phyloP scores from a whole-genome alignment of 2,113 vertebrate genomes.

The Turnix velox region DNA sequence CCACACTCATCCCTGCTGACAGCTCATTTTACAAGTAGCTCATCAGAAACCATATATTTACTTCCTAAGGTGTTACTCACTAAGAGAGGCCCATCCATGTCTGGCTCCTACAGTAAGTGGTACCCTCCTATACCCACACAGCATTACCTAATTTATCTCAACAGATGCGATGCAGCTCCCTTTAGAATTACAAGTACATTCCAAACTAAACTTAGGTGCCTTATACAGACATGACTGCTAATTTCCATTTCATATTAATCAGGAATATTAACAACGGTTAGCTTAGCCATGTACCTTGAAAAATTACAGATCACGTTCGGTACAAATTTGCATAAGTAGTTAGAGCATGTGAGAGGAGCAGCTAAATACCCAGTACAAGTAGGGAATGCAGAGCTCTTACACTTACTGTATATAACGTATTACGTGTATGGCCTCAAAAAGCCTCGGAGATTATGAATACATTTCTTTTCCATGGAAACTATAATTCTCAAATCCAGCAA shows the following conservation, averaged over 20 bases:
- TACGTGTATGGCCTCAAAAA: slow-evolving; percentile 48
- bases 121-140: background rate
- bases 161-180: background rate
- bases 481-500: slow-evolving; percentile 45
- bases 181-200: background rate
- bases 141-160: background rate
- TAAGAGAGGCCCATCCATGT: background rate
- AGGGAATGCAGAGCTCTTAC: background rate
- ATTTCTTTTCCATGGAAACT: slow-evolving; percentile 62
- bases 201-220: background rate
- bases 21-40: background rate
- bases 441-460: slow-evolving; percentile 49
- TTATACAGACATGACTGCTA: background rate
- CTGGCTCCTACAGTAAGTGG: background rate
- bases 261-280: background rate
- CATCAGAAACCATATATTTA: background rate
- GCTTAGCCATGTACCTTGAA: slow-evolving; percentile 21
- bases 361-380: slow-evolving; percentile 4
- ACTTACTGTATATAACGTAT: background rate
- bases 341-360: background rate
- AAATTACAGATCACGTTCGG: slow-evolving; percentile 9
- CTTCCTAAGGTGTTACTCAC: background rate
- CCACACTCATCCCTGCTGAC: background rate
- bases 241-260: slow-evolving; percentile 5
- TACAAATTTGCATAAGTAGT: slow-evolving; percentile 46